A percentile compares a stretch with the other conserved stretches of the same genome.
These are phyloP conservation scores for Achatina immaculata DNA, from an alignment of 1,140 invertebrate genomes.

Conservation along the genomic window DNA sequence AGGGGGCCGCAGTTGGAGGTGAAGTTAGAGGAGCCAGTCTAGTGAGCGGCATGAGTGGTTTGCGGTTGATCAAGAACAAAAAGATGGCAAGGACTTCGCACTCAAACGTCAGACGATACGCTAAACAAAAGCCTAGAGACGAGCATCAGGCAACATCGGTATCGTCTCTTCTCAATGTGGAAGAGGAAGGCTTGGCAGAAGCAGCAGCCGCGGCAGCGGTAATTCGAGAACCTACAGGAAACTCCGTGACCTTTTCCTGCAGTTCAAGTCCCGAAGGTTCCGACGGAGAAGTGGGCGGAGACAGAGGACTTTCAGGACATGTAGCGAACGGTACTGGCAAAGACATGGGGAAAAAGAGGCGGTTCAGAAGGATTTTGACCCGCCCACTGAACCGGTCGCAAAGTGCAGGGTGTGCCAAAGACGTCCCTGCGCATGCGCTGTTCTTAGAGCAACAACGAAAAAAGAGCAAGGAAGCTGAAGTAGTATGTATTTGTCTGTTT, in stretches of 20 bases:
- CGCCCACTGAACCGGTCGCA: slow-evolving; percentile 69
- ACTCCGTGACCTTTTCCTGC: slow-evolving; percentile 43
- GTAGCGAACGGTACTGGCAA: not conserved
- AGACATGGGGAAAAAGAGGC: slow-evolving; percentile 45
- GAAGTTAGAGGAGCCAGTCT: slow-evolving; percentile 1
- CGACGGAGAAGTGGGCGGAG: slow-evolving; percentile 30
- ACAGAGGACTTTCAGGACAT: slow-evolving; percentile 15
- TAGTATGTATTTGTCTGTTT: too few species aligned
- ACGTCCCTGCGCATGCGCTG: slow-evolving; percentile 68
- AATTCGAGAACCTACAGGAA: not conserved
- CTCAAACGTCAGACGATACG: slow-evolving; percentile 27
- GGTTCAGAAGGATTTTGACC: slow-evolving; percentile 61
- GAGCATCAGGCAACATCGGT: not conserved
- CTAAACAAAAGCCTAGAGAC: slow-evolving; percentile 22
- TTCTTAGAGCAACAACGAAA: slow-evolving; percentile 58
- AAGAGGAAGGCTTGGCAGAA: not conserved
- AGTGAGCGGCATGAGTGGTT: slow-evolving; percentile 14
- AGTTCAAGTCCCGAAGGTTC: slow-evolving; percentile 44
- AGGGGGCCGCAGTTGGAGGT: not conserved
- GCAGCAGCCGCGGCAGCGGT: not conserved
- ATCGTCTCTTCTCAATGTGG: not conserved
- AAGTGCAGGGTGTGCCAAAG: slow-evolving; percentile 70
- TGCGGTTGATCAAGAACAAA: slow-evolving; percentile 36
- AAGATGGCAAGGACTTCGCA: slow-evolving; percentile 26
- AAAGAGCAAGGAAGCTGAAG: slow-evolving; percentile 53